These are phyloP conservation scores for Catharus bicknelli DNA, from an alignment of 2,113 vertebrate species.

Conservation along the genomic window DNA sequence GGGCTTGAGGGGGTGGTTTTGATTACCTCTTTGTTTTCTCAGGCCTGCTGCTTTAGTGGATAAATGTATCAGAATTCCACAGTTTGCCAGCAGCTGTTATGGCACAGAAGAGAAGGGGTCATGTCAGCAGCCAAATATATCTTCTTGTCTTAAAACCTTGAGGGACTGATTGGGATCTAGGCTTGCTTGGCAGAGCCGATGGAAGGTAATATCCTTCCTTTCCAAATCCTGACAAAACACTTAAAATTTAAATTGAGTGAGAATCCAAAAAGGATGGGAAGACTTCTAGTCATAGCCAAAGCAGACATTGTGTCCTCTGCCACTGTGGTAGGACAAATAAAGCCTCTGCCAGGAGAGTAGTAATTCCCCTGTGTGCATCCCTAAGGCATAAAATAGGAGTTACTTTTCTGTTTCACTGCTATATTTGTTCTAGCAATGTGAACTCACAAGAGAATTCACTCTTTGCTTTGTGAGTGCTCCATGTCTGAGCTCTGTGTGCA, in stretches of 20 bases:
- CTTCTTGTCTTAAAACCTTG: background rate
- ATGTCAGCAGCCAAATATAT: background rate
- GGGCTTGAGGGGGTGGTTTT: background rate
- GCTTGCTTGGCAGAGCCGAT: background rate
- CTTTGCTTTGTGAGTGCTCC: background rate
- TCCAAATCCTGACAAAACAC: background rate
- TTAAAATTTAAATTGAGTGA: background rate
- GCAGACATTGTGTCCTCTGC: background rate
- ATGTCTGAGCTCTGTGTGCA: background rate
- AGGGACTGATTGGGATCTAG: background rate
- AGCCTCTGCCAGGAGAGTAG: background rate
- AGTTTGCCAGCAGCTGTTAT: background rate
- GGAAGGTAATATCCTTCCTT: background rate
- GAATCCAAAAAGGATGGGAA: background rate
- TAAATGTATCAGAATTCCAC: background rate
- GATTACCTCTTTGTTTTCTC: background rate
- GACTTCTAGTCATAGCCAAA: background rate
- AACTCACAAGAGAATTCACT: background rate
- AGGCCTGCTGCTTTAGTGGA: background rate
- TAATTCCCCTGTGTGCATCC: background rate
- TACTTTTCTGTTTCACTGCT: background rate
- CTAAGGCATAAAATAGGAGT: background rate
- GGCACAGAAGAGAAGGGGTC: background rate
- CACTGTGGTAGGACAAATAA: background rate
- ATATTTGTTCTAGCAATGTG: background rate